A percentile compares a stretch with the other conserved stretches of the same genome.
Evolutionary conservation across 2,888 invertebrate genomes (phyloP).

Genomic region (Sarcophaga carnaria): DNA sequence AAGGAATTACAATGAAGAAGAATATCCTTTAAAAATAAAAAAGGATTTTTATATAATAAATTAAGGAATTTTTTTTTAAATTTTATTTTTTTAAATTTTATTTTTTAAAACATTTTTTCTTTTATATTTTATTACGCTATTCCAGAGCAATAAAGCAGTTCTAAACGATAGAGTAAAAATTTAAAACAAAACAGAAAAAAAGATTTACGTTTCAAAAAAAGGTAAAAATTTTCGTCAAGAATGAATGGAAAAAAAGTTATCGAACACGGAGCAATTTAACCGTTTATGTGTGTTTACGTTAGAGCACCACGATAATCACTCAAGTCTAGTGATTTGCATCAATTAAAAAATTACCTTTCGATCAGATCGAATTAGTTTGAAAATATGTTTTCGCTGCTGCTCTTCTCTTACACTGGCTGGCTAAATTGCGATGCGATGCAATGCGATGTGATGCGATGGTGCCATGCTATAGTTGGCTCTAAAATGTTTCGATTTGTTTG

Average conservation of each 20-base stretch:
- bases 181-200: constrained; percentile 1
- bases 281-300: constrained; percentile 74
- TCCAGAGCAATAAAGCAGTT: no score
- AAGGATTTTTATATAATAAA: constrained; percentile 1
- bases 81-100: constrained; percentile 16
- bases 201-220: constrained; percentile 29
- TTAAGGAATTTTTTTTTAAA: constrained; percentile 10
- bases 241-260: constrained; percentile 33
- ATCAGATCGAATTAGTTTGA: constrained; percentile 74
- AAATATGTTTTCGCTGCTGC: constrained; percentile 41
- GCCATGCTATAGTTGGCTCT: constrained; percentile 45
- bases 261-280: constrained; percentile 65
- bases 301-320: constrained; percentile 77
- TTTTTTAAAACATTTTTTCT: not conserved
- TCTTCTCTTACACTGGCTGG: constrained; percentile 18
- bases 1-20: constrained; percentile 27
- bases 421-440: constrained; percentile 8
- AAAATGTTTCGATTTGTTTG: constrained; percentile 56
- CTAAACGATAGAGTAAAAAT: not conserved
- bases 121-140: not conserved
- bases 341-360: constrained; percentile 79
- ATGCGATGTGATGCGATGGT: constrained; percentile 3
- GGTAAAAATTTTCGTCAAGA: constrained; percentile 47
- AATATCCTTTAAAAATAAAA: constrained; percentile 44
- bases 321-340: constrained; percentile 76